Evolutionary conservation across 2,888 invertebrate genomes (phyloP), one percentile per base, ranked within the genome.

Genomic region (Meiosimyza platycephala): DNA sequence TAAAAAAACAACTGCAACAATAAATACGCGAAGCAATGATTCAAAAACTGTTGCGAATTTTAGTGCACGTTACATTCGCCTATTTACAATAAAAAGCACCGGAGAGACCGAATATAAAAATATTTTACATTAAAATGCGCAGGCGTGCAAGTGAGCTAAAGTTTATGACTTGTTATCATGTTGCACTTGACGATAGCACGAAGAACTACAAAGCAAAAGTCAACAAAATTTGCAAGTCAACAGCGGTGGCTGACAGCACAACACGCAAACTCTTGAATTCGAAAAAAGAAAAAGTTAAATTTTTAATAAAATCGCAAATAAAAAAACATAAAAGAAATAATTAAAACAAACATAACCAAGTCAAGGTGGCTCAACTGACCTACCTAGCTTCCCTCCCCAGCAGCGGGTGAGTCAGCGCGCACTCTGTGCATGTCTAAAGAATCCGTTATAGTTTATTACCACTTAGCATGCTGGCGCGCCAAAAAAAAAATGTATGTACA

Each of bases 371-470:
- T 81, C 77, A 76, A 76, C 54, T 59, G 48, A 74, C 68, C 71
- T 72, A 68, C 60, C 54, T 59, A 33, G 72, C 68, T 68, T 72
- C 64, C 60, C 51, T 69, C 60, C 68, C 60, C 68, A 28, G 57
- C 40, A 62, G 71, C 67, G 52, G 52, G 40, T 62, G 52, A 66
- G 64, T 72, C 50, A 82, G 81, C 80, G 54, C 66, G 40, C 22
- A n/a, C 13, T 40, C 13, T 22, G 13, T 13, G 48, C n/a, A 47
- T 69, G 52, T 22, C 22, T 60, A 18, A 76, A 79, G 82, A 82
- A 82, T 82, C 82, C 82, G 82, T 82, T 82, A 82, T 82, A 81
- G 81, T 82, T 82, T 82, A 82, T 82, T 78, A 79, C 81, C 68
- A 71, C 72, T 66, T 60, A 54, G 60, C 66, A 69, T 55, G 48